Base-by-base conservation (phyloP, 92 coral and sea anemone species). In the Virgularia gustaviana region DNA sequence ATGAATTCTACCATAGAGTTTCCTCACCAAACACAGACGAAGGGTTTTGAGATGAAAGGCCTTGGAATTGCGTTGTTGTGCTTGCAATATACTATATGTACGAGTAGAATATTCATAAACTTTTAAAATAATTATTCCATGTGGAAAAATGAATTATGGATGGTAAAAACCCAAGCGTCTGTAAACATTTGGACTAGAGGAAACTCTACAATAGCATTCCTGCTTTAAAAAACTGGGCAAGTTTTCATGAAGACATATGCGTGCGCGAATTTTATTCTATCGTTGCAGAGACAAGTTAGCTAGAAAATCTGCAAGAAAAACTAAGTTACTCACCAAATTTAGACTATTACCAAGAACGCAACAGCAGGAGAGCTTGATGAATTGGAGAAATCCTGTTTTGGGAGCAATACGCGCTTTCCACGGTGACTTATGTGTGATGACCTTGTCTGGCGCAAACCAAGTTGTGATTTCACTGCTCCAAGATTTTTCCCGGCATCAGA, bases 121-220 rank as follows among this genome's bases (percentile, higher is more conserved):
- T 9, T 28, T 30, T 25, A 28, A 24, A 42, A 59, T 67, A 67
- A 67, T 67, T 67, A 67, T 67, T 67, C 74, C 74, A 44, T 67
- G 74, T 67, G 74, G 43, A 67, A 63, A 67, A 18, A 67, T 67
- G 74, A 67, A 67, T 45, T 67, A 67, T 45, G 59, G 74, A 67
- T 67, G 24, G 74, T 64, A 30, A 67, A 67, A 67, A 47, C 74
- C 74, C 31, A 28, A 67, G 58, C 45, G 28, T 49, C 34, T 44
- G 58, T 45, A 67, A 67, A 67, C 58, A 67, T 49, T 45, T 2
- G n/a, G n/a, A n/a, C n/a, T n/a, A n/a, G n/a, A n/a, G n/a, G n/a
- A n/a, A n/a, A n/a, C n/a, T n/a, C n/a, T n/a, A n/a, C n/a, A n/a
- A n/a, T n/a, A n/a, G n/a, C n/a, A n/a, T n/a, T n/a, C n/a, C n/a